Evolutionary conservation across 2,888 invertebrate genomes (phyloP).

Genomic region (Lathronympha strigana): DNA sequence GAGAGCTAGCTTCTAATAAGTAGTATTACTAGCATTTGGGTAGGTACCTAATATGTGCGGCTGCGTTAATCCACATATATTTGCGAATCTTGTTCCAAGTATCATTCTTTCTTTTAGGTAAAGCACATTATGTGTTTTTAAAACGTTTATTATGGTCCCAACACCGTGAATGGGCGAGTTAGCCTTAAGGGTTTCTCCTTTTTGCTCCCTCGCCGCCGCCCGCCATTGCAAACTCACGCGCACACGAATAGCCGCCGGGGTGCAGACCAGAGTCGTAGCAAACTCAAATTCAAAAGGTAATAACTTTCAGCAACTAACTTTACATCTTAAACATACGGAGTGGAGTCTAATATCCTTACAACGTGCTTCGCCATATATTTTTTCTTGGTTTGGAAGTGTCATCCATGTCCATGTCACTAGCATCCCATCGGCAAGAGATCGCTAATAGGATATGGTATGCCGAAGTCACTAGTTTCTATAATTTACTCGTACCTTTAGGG

Average conservation of each 20-base stretch:
- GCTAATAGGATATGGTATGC: neutral
- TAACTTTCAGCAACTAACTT: neutral
- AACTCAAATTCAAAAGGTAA: neutral
- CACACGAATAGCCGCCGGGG: slow-evolving; percentile 34
- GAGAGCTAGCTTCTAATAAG: too few relatives aligned
- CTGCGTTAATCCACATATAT: neutral
- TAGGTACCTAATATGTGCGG: too few relatives aligned
- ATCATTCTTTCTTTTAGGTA: neutral
- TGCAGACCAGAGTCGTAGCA: slow-evolving; percentile 3
- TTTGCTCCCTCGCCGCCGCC: slow-evolving; percentile 17
- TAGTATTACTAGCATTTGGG: too few relatives aligned
- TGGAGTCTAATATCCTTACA: neutral
- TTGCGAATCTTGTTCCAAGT: neutral
- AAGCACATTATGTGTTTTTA: neutral
- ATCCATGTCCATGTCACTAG: neutral
- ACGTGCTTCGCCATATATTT: neutral
- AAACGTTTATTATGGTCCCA: slow-evolving; percentile 6
- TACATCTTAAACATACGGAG: neutral
- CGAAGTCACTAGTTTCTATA: neutral
- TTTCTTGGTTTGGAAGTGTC: neutral
- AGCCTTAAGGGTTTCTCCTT: slow-evolving; percentile 7
- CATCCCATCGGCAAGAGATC: neutral
- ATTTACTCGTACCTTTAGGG: slow-evolving; percentile 11
- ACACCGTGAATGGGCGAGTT: slow-evolving; percentile 22
- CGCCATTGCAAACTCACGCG: slow-evolving; percentile 20